Evolutionary conservation across 2,797 vertebrate genomes (phyloP).

Genomic region (Gephyroberyx darwinii): DNA sequence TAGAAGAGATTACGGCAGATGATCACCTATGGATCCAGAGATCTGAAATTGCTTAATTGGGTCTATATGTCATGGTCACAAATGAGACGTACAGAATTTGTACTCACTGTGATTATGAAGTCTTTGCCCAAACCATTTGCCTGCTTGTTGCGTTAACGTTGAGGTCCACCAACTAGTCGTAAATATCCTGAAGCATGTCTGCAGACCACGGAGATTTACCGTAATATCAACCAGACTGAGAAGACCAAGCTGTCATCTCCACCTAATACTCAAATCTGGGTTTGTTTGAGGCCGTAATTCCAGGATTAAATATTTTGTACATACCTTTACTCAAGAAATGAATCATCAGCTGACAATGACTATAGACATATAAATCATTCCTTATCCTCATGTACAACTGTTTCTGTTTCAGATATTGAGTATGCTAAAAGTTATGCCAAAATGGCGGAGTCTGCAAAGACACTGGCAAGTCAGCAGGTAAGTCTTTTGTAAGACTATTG

Average conservation of each 20-base stretch:
- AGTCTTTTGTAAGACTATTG: slow-evolving; percentile 21
- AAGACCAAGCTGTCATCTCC: background rate
- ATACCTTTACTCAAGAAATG: background rate
- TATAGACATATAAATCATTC: background rate
- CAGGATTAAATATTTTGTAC: background rate
- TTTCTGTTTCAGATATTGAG: slow-evolving; percentile 87
- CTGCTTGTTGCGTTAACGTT: too few relatives aligned
- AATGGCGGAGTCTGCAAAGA: slow-evolving; percentile 93
- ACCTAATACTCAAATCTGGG: background rate
- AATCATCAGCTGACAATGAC: background rate
- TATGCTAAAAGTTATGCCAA: slow-evolving; percentile 91
- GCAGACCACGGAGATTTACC: too few relatives aligned
- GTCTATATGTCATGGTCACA: too few relatives aligned
- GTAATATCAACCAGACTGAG: too few relatives aligned
- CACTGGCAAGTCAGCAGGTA: slow-evolving; percentile 89
- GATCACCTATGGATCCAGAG: too few relatives aligned
- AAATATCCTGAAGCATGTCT: too few relatives aligned
- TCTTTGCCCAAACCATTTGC: too few relatives aligned
- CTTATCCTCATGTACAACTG: background rate
- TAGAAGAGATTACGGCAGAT: too few relatives aligned
- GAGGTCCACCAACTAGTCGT: too few relatives aligned
- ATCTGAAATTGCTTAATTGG: too few relatives aligned
- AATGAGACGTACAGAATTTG: too few relatives aligned
- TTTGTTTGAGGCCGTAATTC: background rate
- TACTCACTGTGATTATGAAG: too few relatives aligned